Evolutionary conservation across 2,797 vertebrate species (phyloP).

Genomic region (Spheniscus humboldti): DNA sequence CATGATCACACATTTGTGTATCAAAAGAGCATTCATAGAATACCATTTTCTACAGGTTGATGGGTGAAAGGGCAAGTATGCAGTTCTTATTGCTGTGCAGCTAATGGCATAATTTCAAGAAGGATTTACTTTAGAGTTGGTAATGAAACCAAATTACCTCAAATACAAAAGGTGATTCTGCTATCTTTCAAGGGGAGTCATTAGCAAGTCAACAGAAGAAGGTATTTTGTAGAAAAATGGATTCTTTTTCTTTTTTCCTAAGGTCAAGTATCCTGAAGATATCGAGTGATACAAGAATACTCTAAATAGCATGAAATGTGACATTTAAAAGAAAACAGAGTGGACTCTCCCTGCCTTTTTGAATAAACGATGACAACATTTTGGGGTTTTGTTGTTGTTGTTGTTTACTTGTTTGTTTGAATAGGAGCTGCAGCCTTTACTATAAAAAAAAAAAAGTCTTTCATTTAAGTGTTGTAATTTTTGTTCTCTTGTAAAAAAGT

Average conservation of each 20-base stretch:
- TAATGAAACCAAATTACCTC: neutral
- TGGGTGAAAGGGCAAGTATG: neutral
- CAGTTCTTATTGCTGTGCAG: neutral
- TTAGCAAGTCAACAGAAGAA: neutral
- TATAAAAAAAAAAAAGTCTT: neutral
- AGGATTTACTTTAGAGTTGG: neutral
- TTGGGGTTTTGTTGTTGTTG: neutral
- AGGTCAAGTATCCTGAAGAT: neutral
- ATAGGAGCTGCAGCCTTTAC: neutral
- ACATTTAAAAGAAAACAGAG: neutral
- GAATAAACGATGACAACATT: neutral
- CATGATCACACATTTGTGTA: neutral
- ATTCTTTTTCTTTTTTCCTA: neutral
- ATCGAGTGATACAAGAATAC: neutral
- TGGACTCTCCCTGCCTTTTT: neutral
- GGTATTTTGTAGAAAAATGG: neutral
- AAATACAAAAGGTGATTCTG: neutral
- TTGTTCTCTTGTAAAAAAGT: neutral
- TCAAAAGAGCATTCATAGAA: neutral
- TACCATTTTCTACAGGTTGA: neutral
- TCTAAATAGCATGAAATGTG: neutral
- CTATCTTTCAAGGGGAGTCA: neutral
- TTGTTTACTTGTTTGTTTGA: neutral
- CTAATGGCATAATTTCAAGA: neutral
- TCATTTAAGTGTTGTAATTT: constrained; percentile 20